A percentile compares a stretch with the other conserved stretches of the same genome.
Conservation (phyloP, 2,113 vertebrate genomes). For the Melanocharis versteri region DNA sequence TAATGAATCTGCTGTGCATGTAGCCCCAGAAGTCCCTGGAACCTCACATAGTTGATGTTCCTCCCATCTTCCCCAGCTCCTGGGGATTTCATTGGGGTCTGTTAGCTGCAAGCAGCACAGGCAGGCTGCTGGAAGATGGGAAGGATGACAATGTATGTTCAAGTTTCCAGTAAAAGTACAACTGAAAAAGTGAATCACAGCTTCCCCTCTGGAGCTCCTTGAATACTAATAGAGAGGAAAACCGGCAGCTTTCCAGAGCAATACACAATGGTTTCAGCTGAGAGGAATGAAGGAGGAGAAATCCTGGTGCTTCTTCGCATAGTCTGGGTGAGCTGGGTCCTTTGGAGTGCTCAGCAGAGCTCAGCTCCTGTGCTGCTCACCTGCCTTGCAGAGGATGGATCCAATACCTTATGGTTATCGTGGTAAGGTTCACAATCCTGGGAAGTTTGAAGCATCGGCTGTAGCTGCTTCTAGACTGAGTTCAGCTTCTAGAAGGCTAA, state of each 20-base stretch:
- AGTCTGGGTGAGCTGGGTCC: rapidly evolving
- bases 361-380: background rate
- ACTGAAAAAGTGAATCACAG: constrained; percentile 57
- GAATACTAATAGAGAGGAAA: background rate
- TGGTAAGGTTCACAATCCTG: background rate
- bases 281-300: background rate
- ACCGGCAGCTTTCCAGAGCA: background rate
- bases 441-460: rapidly evolving
- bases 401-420: rapidly evolving
- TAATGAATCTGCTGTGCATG: background rate
- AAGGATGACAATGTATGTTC: background rate
- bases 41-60: background rate
- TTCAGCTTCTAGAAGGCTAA: background rate
- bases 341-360: background rate
- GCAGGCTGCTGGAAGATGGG: background rate
- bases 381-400: background rate
- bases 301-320: rapidly evolving
- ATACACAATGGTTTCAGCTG: background rate
- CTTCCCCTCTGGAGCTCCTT: constrained; percentile 12
- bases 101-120: background rate
- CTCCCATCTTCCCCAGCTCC: background rate
- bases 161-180: constrained; percentile 44
- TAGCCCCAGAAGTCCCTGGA: background rate
- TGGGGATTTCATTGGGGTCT: background rate
- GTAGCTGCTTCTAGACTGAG: background rate